A percentile compares a stretch with the other conserved stretches of the same genome.
phyloP scores from a whole-genome alignment of 2,888 invertebrate species.

The Timema podura region DNA sequence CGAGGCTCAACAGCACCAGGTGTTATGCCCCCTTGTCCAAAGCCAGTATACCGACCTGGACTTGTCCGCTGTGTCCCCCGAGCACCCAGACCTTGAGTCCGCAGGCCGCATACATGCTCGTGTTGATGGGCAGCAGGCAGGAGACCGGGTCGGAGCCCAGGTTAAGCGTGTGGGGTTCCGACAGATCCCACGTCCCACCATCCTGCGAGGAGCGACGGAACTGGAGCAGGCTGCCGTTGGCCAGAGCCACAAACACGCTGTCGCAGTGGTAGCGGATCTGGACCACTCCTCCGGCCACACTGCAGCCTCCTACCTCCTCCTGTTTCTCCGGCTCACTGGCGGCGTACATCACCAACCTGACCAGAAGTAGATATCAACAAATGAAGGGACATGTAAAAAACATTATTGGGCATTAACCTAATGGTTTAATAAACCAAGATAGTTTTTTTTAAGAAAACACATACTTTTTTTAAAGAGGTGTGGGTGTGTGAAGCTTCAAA shows the following conservation, averaged over 20 bases:
- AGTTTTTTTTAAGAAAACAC: too few relatives aligned
- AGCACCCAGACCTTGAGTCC: constrained; percentile 80
- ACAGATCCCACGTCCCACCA: constrained; percentile 69
- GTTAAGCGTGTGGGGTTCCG: constrained; percentile 66
- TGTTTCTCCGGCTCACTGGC: constrained; percentile 84
- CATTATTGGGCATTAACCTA: too few relatives aligned
- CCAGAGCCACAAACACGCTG: constrained; percentile 81
- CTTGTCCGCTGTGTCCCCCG: constrained; percentile 71
- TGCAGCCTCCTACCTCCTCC: constrained; percentile 61
- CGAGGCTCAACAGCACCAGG: neutral
- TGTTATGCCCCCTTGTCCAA: too few relatives aligned
- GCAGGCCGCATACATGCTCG: constrained; percentile 81
- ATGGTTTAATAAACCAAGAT: too few relatives aligned
- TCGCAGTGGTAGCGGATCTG: constrained; percentile 82
- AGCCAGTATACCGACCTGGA: constrained; percentile 55
- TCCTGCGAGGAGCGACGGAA: constrained; percentile 59
- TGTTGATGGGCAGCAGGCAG: constrained; percentile 54
- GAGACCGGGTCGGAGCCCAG: constrained; percentile 70
- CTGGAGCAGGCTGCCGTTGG: constrained; percentile 72
- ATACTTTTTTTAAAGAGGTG: too few relatives aligned
- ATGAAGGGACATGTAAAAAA: too few relatives aligned
- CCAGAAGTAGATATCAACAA: constrained; percentile 15
- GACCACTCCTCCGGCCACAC: constrained; percentile 65
- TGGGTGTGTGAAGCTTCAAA: too few relatives aligned
- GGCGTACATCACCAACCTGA: constrained; percentile 70